These are phyloP conservation scores for Protaetia brevitarsis DNA, from an alignment of 1,140 invertebrate genomes.

Conservation along the genomic window DNA sequence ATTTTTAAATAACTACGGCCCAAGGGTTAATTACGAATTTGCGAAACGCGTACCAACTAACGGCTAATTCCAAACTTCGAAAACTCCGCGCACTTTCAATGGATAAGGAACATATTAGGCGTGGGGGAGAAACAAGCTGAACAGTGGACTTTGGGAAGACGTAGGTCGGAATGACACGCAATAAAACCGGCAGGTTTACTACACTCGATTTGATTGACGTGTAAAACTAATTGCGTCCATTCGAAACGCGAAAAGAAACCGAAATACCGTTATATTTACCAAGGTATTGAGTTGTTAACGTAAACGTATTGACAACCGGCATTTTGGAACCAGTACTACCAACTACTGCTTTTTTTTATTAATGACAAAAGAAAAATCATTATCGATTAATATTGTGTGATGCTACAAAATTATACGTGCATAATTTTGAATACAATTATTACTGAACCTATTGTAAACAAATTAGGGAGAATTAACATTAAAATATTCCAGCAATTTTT, in stretches of 20 bases:
- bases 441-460: too few species aligned
- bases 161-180: conserved; percentile 10
- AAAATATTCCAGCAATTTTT: too few species aligned
- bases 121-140: not conserved
- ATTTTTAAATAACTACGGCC: not conserved
- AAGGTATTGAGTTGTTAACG: not conserved
- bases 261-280: not conserved
- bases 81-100: not conserved
- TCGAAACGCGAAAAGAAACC: not conserved
- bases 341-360: not conserved
- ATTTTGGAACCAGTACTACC: not conserved
- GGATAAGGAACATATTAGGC: not conserved
- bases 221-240: not conserved
- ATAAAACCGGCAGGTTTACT: not conserved
- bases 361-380: not conserved
- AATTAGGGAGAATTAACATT: too few species aligned
- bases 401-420: too few species aligned
- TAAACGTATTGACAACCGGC: not conserved
- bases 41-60: too few species aligned
- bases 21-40: too few species aligned
- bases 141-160: not conserved
- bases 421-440: too few species aligned
- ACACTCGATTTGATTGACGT: not conserved
- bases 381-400: too few species aligned
- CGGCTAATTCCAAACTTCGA: not conserved